Conservation (phyloP, 2,888 invertebrate species). For the Parnassius orleans region DNA sequence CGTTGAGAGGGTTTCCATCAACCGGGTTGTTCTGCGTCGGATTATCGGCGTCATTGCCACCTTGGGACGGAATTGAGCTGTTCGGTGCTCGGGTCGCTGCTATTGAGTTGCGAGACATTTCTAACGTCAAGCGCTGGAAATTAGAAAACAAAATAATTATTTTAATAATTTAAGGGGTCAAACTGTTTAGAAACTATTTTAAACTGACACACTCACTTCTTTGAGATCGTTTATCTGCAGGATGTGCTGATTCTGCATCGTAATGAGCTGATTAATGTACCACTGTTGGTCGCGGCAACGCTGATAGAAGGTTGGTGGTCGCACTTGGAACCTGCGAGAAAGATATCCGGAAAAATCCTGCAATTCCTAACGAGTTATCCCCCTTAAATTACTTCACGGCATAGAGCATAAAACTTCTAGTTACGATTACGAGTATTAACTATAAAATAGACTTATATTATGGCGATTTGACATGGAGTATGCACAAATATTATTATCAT, state of each 20-base stretch:
- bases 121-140: slow-evolving; percentile 82
- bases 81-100: slow-evolving; percentile 69
- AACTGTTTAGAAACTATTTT: no score
- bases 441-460: no score
- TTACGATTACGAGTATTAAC: no score
- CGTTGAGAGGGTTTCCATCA: slow-evolving; percentile 57
- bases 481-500: slow-evolving; percentile 19
- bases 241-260: slow-evolving; percentile 89
- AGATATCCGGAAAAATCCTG: background rate
- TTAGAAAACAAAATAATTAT: background rate
- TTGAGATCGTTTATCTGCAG: slow-evolving; percentile 92
- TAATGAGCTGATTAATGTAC: slow-evolving; percentile 92
- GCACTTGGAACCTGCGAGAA: slow-evolving; percentile 88
- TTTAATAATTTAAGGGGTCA: no score
- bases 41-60: slow-evolving; percentile 46
- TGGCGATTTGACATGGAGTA: no score
- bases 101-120: slow-evolving; percentile 85
- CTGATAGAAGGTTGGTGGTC: slow-evolving; percentile 96
- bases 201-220: slow-evolving; percentile 76
- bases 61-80: slow-evolving; percentile 38
- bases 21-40: slow-evolving; percentile 68
- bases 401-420: no score
- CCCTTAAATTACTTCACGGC: no score
- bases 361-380: background rate
- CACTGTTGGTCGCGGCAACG: slow-evolving; percentile 96